Base-by-base conservation (phyloP, 2,888 invertebrate species). In the Lepidochrysops patricia region DNA sequence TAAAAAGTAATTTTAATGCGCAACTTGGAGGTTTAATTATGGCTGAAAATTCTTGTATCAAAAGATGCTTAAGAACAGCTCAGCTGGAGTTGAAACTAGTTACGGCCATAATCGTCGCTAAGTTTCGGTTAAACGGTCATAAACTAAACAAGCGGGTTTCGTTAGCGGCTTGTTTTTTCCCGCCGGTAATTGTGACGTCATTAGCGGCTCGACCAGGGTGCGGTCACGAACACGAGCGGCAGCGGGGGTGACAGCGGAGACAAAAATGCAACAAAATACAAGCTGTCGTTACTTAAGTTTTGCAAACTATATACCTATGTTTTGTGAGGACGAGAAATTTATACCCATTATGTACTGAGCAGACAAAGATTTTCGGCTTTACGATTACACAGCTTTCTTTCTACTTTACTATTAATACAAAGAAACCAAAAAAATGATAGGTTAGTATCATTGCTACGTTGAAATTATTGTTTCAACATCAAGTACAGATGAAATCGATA, bases 181-280 rank as follows among this genome's bases (percentile, higher is more conserved):
- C 25, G 50, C 50, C 25, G 57, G 61, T 61, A 60, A 58, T 64
- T 63, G 56, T 61, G 52, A 57, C 58, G 58, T 64, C 58, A 54
- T 64, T 63, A 64, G 60, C 60, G 61, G 49, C 57, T 26, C 26
- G 29, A 25, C 29, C 35, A 57, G 35, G 57, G 60, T 57, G 60
- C 60, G 48, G 63, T 57, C 59, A 57, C 61, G 61, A 50, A 7
- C 23, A 43, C 43, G 9, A 12, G 43, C 23, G 15, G 15, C 13
- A 13, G 15, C 15, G 37, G 49, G 12, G 4, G 12, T n/a, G 25
- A 49, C 23, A 37, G 15, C 37, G 3, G 9, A 1, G 19, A 9
- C 37, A 15, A n/a, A n/a, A n/a, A n/a, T n/a, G n/a, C n/a, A n/a
- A n/a, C n/a, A n/a, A n/a, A n/a, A n/a, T n/a, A n/a, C n/a, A n/a